Evolutionary conservation across 2,888 invertebrate species (phyloP), one percentile per base, ranked within the genome.

Genomic region (Sinodicranocentrus sp.): DNA sequence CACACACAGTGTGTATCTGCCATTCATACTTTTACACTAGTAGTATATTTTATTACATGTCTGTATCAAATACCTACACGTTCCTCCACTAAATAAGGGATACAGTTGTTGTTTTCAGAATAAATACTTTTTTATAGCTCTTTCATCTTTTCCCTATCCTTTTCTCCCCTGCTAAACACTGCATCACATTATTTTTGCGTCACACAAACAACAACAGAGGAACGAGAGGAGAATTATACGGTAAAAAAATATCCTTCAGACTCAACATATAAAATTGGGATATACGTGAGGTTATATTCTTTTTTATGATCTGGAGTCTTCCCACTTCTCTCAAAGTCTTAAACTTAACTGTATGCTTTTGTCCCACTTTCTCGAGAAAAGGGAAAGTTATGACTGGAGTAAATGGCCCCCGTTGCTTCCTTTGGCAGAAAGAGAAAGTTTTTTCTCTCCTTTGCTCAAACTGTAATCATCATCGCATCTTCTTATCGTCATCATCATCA

Each of bases 351-450:
- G 33, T 23, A 68, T 68, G 25, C 68, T 48, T 68, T 39, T 67
- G 43, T 39, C 25, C 67, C 67, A 44, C 67, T 67, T 44, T 67
- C 67, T 21, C 43, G 44, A 19, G 52, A 26, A 70, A 70, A 67
- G 43, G 23, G 70, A 57, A 33, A 72, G 59, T 72, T 54, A 77
- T 67, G 77, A 77, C 39, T 54, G 26, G 68, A 57, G 77, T 77
- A 77, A 77, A 77, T 77, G 77, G 77, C 54, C 68, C 77, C 67
- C 63, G 65, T 77, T 67, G 63, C 39, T 77, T 67, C 33, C 26
- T 68, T 57, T 52, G 48, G 70, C 70, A 33, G 17, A 26, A 3
- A 70, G 52, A 25, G 15, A 52, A 72, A 72, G 54, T 71, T 71
- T 23, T 61, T 73, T 21, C 17, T 39, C 15, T 48, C 67, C 8